phyloP scores from a whole-genome alignment of 2,797 vertebrate species.

The Pseudochromis fuscus region DNA sequence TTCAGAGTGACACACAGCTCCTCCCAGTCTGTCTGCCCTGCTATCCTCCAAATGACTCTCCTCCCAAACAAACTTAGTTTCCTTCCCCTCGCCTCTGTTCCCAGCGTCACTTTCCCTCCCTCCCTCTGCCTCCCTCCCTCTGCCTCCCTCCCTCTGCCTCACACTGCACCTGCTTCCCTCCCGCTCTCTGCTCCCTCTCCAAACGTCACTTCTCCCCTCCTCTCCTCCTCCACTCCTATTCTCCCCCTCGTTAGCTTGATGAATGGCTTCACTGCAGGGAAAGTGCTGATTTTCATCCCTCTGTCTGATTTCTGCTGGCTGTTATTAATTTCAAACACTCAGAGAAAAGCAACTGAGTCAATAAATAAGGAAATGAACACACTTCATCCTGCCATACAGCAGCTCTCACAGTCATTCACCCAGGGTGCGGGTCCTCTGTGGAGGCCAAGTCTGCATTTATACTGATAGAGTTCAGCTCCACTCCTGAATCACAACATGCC shows the following conservation, averaged over 20 bases:
- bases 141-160: constrained; percentile 27
- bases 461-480: constrained; percentile 66
- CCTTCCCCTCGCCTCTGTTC: constrained; percentile 57
- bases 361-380: constrained; percentile 87
- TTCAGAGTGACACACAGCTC: constrained; percentile 57
- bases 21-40: constrained; percentile 49
- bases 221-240: constrained; percentile 80
- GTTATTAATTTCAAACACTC: constrained; percentile 97
- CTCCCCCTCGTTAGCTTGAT: constrained; percentile 98
- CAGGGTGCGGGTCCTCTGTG: constrained; percentile 55
- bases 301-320: constrained; percentile 95
- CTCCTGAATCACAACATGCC: constrained; percentile 52
- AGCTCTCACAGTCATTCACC: constrained; percentile 75
- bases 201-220: constrained; percentile 79
- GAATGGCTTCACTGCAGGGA: constrained; percentile 97
- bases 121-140: not conserved
- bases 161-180: constrained; percentile 79
- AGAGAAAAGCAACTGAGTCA: constrained; percentile 92
- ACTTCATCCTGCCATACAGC: constrained; percentile 83
- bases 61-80: constrained; percentile 66
- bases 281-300: constrained; percentile 96
- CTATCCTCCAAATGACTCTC: constrained; percentile 74
- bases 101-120: constrained; percentile 48
- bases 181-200: constrained; percentile 69
- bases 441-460: constrained; percentile 65